Percentiles rank a stretch among this genome's conserved stretches.
Conservation (phyloP, 2,797 vertebrate genomes). For the Delichon dasypus region DNA sequence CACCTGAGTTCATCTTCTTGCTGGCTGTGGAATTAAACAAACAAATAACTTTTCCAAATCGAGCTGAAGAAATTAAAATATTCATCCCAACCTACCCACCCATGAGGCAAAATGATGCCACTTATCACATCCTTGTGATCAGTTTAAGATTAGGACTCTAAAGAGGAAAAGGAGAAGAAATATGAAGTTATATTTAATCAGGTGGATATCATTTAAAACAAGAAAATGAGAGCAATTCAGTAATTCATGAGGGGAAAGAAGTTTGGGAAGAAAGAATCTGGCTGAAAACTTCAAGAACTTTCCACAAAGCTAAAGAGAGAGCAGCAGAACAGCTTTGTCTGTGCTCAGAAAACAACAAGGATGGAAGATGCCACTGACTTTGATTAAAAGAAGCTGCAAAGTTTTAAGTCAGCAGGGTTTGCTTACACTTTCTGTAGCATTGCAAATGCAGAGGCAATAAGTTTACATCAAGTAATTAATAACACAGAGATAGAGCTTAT, state of each 20-base stretch:
- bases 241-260: rapidly evolving
- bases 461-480: background rate
- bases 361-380: background rate
- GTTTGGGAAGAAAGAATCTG: background rate
- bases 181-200: background rate
- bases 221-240: background rate
- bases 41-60: too few relatives aligned
- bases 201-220: background rate
- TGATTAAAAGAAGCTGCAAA: background rate
- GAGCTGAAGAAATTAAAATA: too few relatives aligned
- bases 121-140: background rate
- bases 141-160: background rate
- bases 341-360: background rate
- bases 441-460: background rate
- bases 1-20: too few relatives aligned
- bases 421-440: background rate
- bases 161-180: background rate
- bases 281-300: background rate
- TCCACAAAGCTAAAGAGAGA: background rate
- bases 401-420: background rate
- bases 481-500: background rate
- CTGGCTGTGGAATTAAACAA: too few relatives aligned
- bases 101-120: background rate
- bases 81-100: rapidly evolving
- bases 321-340: background rate